Evolutionary conservation across 2,113 vertebrate species (phyloP), one percentile per base, ranked within the genome.

Genomic region (Carassius gibelio): DNA sequence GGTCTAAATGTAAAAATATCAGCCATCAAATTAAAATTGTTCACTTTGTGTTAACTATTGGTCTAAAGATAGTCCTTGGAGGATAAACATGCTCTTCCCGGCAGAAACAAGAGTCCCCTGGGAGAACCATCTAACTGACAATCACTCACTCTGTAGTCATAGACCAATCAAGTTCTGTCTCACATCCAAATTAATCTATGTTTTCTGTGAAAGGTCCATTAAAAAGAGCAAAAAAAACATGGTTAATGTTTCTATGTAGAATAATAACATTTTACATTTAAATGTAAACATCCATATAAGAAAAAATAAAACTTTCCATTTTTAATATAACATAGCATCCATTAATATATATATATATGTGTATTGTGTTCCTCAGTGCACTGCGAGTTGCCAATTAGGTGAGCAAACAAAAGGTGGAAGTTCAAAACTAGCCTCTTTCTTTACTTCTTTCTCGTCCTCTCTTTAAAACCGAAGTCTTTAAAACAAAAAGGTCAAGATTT

Each of bases 351-450:
- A n/a, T n/a, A n/a, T 36, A 38, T 38, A 42, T 8, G 42, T 42
- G 10, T 8, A 34, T 15, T 55, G 14, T 30, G 48, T 64, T 61
- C 85, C 81, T 78, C 62, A 74, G 61, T 84, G 82, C 75, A 87
- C n/a, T 42, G 55, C 88, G 89, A 92, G 88, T 74, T 45, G 85
- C 86, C 64, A 93, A 92, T 93, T 92, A 94, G 92, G 90, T 75
- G 85, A 91, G 88, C 91, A 94, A 93, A 90, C 91, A 94, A 94
- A 94, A 91, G 89, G 50, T 59, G 77, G 36, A 75, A 61, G 82
- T 57, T 83, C 64, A 83, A 83, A 83, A 59, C 81, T 9, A 59
- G 76, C 81, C 74, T 59, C 36, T 38, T 17, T 2, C 38, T 8
- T 23, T 17, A n/a, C 38, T 72, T 72, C 83, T 26, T 76, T 82